These are phyloP conservation scores for Drosophila miranda DNA, from an alignment of 1,140 invertebrate genomes.

Conservation along the genomic window DNA sequence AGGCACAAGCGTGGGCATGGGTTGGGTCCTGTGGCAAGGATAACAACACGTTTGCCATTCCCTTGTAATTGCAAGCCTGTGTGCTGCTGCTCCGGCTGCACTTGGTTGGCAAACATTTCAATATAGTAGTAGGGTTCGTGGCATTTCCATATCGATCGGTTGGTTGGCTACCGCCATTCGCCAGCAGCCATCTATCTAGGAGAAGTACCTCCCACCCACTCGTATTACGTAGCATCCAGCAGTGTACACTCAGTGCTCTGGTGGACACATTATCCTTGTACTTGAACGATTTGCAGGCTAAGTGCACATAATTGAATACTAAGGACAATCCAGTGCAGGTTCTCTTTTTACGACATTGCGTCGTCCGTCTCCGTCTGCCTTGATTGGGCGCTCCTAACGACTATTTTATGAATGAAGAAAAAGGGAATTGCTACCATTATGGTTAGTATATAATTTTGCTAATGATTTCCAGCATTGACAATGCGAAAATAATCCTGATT, in stretches of 20 bases:
- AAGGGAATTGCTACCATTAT: neutral
- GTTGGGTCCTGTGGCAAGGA: slow-evolving; percentile 43
- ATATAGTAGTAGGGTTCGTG: slow-evolving; percentile 55
- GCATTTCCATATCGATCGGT: slow-evolving; percentile 75
- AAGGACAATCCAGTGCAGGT: slow-evolving; percentile 40
- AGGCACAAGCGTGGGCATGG: slow-evolving; percentile 1
- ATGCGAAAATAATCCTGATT: slow-evolving; percentile 12
- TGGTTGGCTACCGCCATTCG: slow-evolving; percentile 1
- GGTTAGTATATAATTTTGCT: neutral
- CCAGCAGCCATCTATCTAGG: slow-evolving; percentile 17
- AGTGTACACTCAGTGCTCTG: slow-evolving; percentile 5
- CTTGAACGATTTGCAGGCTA: slow-evolving; percentile 69
- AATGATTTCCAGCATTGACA: slow-evolving; percentile 12
- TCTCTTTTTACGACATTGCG: slow-evolving; percentile 34
- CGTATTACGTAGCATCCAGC: neutral
- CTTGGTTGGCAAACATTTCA: slow-evolving; percentile 57
- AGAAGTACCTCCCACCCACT: neutral
- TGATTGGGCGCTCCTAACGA: slow-evolving; percentile 41
- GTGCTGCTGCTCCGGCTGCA: slow-evolving; percentile 7
- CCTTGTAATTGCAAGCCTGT: slow-evolving; percentile 60
- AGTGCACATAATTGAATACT: slow-evolving; percentile 74
- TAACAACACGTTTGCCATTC: slow-evolving; percentile 55
- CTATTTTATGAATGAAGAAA: slow-evolving; percentile 40
- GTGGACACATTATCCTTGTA: slow-evolving; percentile 70
- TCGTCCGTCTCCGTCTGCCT: slow-evolving; percentile 20